phyloP scores from a whole-genome alignment of 1,140 invertebrate species.

The Drosophila watanabei region DNA sequence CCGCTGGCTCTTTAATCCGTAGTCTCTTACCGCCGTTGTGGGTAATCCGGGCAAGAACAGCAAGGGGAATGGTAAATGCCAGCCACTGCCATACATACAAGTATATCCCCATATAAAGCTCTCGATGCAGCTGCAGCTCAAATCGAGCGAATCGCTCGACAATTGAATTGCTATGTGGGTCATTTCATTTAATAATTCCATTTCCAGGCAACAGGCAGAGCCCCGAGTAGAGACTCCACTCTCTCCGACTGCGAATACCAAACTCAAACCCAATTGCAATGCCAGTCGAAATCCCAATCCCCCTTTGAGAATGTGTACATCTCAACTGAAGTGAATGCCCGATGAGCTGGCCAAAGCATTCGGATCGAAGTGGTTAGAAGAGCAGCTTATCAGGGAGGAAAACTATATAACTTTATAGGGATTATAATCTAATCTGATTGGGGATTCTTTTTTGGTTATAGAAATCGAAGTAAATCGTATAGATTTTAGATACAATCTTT shows the following conservation, averaged over 20 bases:
- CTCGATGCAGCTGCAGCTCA: conserved; percentile 44
- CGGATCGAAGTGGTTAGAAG: conserved; percentile 2
- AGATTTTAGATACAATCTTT: not conserved
- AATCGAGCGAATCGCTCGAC: conserved; percentile 60
- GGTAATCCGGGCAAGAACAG: conserved; percentile 14
- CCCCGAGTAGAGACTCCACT: not conserved
- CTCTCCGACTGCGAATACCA: not conserved
- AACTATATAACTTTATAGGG: not conserved
- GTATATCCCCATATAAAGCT: not conserved
- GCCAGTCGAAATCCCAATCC: not conserved
- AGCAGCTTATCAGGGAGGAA: conserved; percentile 12
- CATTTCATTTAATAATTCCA: conserved; percentile 79
- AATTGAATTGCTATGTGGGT: conserved; percentile 78
- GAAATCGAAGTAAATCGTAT: not conserved
- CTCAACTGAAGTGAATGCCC: conserved; percentile 58
- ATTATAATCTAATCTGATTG: conserved; percentile 2
- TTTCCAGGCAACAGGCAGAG: conserved; percentile 33
- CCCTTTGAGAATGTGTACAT: conserved; percentile 8
- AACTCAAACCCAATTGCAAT: not conserved
- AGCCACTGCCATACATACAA: conserved; percentile 10
- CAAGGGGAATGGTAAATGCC: conserved; percentile 56
- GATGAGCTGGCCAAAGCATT: conserved; percentile 65
- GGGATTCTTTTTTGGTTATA: not conserved
- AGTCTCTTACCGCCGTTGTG: conserved; percentile 1
- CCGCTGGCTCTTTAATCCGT: conserved; percentile 17